phyloP scores from a whole-genome alignment of 2,888 invertebrate species.

The Hydrotaea diabolus region DNA sequence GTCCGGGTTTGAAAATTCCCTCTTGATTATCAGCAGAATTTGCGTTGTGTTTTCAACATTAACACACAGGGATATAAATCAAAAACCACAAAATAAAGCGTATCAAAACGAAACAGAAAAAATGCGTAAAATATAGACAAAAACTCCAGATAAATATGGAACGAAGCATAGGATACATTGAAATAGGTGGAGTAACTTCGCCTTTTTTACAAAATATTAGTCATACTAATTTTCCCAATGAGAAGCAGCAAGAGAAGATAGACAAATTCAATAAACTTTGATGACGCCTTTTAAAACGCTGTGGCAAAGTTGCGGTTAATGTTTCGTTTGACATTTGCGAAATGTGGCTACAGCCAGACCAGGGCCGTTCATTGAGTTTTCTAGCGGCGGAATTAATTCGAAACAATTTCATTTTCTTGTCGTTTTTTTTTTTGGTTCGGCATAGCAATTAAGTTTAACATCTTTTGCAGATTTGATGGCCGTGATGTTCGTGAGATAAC shows the following conservation, averaged over 20 bases:
- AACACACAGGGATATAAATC: slow-evolving; percentile 11
- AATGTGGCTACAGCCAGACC: background rate
- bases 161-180: background rate
- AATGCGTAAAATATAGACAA: background rate
- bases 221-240: too few species aligned
- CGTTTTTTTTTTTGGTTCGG: background rate
- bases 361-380: background rate
- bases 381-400: slow-evolving; percentile 2
- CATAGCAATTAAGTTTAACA: background rate
- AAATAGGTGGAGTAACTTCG: background rate
- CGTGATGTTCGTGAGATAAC: background rate
- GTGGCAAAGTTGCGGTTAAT: background rate
- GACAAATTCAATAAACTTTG: background rate
- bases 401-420: background rate
- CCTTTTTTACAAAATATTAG: too few species aligned
- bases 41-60: slow-evolving; percentile 30
- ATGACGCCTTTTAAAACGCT: background rate
- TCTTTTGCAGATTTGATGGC: background rate
- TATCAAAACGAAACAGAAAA: too few species aligned
- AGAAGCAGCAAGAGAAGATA: too few species aligned
- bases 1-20: slow-evolving; percentile 8
- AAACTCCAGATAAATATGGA: background rate
- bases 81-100: slow-evolving; percentile 22
- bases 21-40: slow-evolving; percentile 30
- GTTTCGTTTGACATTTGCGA: background rate